A percentile compares a stretch with the other conserved stretches of the same genome.
phyloP scores from a whole-genome alignment of 2,888 invertebrate genomes.

The Thumatha senex region DNA sequence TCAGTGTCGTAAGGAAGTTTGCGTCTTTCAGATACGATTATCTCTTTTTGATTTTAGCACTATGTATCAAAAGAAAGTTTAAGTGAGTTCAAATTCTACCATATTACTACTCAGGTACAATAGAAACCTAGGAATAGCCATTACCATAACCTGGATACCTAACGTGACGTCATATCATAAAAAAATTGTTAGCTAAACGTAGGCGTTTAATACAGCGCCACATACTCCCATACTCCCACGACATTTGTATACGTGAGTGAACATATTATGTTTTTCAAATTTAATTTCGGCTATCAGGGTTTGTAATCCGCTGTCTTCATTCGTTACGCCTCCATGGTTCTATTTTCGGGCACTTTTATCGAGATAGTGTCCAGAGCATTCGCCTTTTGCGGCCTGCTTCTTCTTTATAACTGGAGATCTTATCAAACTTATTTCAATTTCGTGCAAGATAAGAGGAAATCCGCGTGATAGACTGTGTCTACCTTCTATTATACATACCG shows the following conservation, averaged over 20 bases:
- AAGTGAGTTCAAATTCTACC: too few relatives aligned
- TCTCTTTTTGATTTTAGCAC: too few relatives aligned
- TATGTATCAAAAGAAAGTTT: too few relatives aligned
- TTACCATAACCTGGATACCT: too few relatives aligned
- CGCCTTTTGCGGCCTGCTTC: slow-evolving; percentile 60
- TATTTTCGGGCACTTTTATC: slow-evolving; percentile 66
- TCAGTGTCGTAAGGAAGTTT: too few relatives aligned
- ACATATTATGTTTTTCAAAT: slow-evolving; percentile 23
- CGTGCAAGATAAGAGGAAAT: slow-evolving; percentile 57
- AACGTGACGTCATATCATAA: too few relatives aligned
- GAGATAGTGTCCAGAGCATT: slow-evolving; percentile 67
- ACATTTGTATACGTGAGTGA: slow-evolving; percentile 1
- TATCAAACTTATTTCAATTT: slow-evolving; percentile 70
- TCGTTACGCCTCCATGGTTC: slow-evolving; percentile 59
- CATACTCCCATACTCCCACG: not conserved
- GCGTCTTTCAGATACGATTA: too few relatives aligned
- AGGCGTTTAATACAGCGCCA: not conserved
- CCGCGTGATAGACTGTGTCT: slow-evolving; percentile 36
- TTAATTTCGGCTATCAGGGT: slow-evolving; percentile 54
- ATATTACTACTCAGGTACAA: too few relatives aligned
- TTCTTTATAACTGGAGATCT: slow-evolving; percentile 59
- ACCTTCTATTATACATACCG: slow-evolving; percentile 1
- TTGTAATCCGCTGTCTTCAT: slow-evolving; percentile 51
- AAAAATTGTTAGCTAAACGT: too few relatives aligned
- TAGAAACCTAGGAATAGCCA: too few relatives aligned